These are phyloP conservation scores for Calypte anna DNA, from an alignment of 2,113 vertebrate genomes.

Conservation along the genomic window DNA sequence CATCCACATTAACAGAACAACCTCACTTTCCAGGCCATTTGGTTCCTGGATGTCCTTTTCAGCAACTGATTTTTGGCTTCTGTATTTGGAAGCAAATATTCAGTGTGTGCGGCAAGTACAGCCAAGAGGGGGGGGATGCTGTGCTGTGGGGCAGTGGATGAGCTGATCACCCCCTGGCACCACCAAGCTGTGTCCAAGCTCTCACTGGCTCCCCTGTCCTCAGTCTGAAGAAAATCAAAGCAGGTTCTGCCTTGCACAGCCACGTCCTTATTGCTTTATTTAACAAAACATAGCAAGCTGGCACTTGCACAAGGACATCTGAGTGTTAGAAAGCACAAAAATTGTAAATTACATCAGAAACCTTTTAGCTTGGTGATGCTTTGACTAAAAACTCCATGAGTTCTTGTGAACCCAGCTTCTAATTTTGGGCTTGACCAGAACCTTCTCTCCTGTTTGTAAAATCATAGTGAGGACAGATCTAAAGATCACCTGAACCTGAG, in stretches of 20 bases:
- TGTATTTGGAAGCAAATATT: background rate
- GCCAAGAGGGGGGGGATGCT: background rate
- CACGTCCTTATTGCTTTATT: background rate
- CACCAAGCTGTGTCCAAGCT: background rate
- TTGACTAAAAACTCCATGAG: background rate
- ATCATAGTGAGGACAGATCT: background rate
- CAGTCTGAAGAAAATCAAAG: background rate
- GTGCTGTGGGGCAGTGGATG: background rate
- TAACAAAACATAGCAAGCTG: background rate
- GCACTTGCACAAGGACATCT: background rate
- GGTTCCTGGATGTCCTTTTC: background rate
- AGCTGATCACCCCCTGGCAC: background rate
- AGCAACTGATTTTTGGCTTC: background rate
- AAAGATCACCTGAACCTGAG: background rate
- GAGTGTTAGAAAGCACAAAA: background rate
- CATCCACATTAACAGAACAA: background rate
- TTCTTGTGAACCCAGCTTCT: background rate
- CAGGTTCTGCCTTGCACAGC: background rate
- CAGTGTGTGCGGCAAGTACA: fast-evolving
- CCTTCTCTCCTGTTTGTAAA: background rate
- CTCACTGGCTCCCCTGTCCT: background rate
- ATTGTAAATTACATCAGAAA: background rate
- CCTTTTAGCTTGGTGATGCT: background rate
- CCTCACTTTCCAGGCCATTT: background rate
- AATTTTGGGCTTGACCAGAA: background rate